Evolutionary conservation across 2,888 invertebrate genomes (phyloP), one percentile per base, ranked within the genome.

Genomic region (Drosophila anomelani): DNA sequence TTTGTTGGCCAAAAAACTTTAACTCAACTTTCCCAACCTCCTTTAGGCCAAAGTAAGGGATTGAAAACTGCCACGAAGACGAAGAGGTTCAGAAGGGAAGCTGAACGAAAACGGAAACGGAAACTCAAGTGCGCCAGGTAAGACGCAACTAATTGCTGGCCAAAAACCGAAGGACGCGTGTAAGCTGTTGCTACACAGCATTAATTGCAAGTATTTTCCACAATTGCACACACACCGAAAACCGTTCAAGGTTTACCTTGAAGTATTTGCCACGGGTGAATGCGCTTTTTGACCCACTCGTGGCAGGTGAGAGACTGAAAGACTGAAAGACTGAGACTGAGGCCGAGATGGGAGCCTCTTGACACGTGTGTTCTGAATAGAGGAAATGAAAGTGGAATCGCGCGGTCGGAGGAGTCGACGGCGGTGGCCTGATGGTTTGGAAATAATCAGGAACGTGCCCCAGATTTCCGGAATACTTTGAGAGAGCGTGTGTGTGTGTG

Each of bases 221-320:
- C 44, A 61, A 53, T 43, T 38, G 20, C 54, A 54, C 47, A 26
- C 60, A 29, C 36, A 20, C 54, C 41, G 73, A 47, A 46, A 51
- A 67, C 34, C 15, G 46, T 49, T 26, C 32, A 34, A 34, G 39
- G 56, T n/a, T 80, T 49, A 56, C 46, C 66, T 55, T 49, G 46
- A 23, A 32, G 39, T 41, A 55, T 71, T 58, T 51, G 57, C 29
- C 49, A 54, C 57, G 81, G 86, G 66, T 82, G 88, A 82, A 85
- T 85, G 88, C 86, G 86, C 83, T 85, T 85, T 88, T 75, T 85
- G 86, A 88, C 82, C 81, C 69, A 78, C 49, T 43, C 47, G 32
- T 41, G 26, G 32, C 15, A 29, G 39, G n/a, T 17, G 26, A 57
- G 20, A 13, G 3, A 10, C 8, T 23, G 20, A 20, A 29, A n/a